These are phyloP conservation scores for Thalassarche chlororhynchos DNA, from an alignment of 2,113 vertebrate genomes.

Conservation along the genomic window DNA sequence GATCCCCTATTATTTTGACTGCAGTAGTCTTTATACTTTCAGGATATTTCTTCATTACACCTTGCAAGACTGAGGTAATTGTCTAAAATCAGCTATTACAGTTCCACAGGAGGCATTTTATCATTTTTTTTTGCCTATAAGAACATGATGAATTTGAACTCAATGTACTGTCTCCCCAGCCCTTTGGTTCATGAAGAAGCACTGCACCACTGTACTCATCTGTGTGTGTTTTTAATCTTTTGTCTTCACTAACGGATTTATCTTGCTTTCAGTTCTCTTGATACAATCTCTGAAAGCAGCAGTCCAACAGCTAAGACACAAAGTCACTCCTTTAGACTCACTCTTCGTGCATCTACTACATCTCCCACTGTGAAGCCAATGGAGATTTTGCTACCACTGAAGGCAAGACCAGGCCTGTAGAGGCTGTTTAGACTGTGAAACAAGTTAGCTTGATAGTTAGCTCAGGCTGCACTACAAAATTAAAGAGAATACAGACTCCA, in stretches of 20 bases:
- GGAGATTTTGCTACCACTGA: background rate
- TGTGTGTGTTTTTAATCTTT: background rate
- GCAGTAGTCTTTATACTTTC: background rate
- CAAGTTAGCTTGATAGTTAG: background rate
- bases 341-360: background rate
- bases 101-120: background rate
- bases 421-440: background rate
- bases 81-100: background rate
- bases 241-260: background rate
- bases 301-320: background rate
- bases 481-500: background rate
- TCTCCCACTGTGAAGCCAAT: background rate
- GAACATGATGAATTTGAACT: background rate
- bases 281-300: background rate
- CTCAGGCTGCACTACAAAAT: background rate
- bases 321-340: background rate
- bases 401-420: background rate
- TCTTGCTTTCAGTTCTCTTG: background rate
- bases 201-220: background rate
- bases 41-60: background rate
- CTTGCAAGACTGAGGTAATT: background rate
- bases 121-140: background rate
- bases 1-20: background rate
- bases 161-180: background rate
- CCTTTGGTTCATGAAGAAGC: background rate